Conservation (phyloP, 30 jellyfish, hydroid and myxozoan species). For the Cassiopea andromeda region DNA sequence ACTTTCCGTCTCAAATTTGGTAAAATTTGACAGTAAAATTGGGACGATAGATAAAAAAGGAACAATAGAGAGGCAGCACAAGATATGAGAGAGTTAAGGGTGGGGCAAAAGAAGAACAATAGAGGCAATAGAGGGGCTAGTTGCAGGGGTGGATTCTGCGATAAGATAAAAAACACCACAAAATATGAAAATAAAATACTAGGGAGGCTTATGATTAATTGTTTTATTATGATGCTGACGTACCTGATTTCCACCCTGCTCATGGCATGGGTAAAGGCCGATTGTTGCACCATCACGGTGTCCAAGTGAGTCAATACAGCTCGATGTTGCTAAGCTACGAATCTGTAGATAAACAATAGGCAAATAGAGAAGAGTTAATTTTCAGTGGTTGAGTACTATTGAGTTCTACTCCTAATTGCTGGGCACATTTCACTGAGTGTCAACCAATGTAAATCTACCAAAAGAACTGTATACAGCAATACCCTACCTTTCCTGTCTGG, state of each 20-base stretch:
- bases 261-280: slow-evolving; percentile 79
- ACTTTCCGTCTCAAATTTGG: too few relatives aligned
- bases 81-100: too few relatives aligned
- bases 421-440: too few relatives aligned
- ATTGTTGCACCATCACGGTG: slow-evolving; percentile 84
- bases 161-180: background rate
- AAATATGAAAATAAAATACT: background rate
- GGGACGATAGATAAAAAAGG: too few relatives aligned
- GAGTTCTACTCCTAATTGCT: background rate
- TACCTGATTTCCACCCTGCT: slow-evolving; percentile 93
- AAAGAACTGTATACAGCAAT: too few relatives aligned
- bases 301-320: slow-evolving; percentile 83
- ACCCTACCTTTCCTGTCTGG: too few relatives aligned
- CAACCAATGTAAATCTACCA: too few relatives aligned
- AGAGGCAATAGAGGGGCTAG: too few relatives aligned
- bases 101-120: too few relatives aligned
- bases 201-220: too few relatives aligned
- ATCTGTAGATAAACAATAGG: slow-evolving; percentile 32
- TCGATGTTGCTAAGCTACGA: slow-evolving; percentile 64
- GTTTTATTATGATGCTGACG: background rate
- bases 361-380: background rate
- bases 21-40: too few relatives aligned
- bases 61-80: too few relatives aligned
- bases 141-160: background rate
- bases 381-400: background rate